These are phyloP conservation scores for Helicolenus hilgendorfi DNA, from an alignment of 2,797 vertebrate species.

Conservation along the genomic window DNA sequence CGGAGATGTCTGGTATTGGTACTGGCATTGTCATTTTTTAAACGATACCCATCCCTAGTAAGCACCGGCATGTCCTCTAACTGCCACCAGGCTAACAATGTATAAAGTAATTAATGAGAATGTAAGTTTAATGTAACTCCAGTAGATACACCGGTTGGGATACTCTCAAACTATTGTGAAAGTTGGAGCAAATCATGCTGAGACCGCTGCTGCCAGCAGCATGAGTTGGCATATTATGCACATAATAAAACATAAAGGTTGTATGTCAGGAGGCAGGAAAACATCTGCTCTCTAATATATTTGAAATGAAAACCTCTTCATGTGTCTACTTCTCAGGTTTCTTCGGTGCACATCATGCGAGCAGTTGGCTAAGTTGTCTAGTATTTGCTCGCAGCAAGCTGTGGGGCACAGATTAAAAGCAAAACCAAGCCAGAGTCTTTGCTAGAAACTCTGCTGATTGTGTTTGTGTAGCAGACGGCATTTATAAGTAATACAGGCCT, in stretches of 20 bases:
- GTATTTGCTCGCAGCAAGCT: constrained; percentile 59
- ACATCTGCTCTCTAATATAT: constrained; percentile 29
- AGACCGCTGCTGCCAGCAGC: background rate
- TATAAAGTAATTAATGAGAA: background rate
- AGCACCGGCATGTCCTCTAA: background rate
- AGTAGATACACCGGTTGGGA: background rate
- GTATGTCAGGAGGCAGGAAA: background rate
- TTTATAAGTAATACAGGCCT: constrained; percentile 63
- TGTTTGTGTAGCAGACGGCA: constrained; percentile 47
- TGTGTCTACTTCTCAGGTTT: constrained; percentile 34
- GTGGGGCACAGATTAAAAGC: constrained; percentile 52
- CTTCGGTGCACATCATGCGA: constrained; percentile 16
- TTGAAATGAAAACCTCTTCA: constrained; percentile 27
- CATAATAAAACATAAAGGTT: constrained; percentile 32
- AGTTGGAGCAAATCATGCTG: constrained; percentile 4
- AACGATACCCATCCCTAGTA: too few species aligned
- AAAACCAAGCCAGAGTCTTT: constrained; percentile 37
- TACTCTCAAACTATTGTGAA: background rate
- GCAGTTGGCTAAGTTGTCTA: constrained; percentile 36
- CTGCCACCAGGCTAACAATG: background rate
- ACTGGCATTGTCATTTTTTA: too few species aligned
- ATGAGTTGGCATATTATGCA: background rate
- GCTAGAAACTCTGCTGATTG: constrained; percentile 50
- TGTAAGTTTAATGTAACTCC: background rate
- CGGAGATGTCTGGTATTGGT: too few species aligned